Conservation (phyloP, 2,113 vertebrate genomes). For the Brachyhypopomus gauderio region DNA sequence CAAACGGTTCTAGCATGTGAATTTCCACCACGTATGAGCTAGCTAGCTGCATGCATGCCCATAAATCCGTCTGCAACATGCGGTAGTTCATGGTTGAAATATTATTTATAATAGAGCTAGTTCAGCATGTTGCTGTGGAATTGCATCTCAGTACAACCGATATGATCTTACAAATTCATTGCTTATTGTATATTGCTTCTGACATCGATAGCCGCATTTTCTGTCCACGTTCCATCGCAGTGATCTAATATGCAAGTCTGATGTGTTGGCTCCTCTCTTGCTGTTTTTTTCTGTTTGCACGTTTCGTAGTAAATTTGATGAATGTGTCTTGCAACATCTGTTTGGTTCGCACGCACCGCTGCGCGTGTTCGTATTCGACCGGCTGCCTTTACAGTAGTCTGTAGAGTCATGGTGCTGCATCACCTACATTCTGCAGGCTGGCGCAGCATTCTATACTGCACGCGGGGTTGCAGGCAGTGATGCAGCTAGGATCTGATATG, state of each 20-base stretch:
- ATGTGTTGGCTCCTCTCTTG: background rate
- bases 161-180: background rate
- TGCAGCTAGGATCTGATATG: conserved; percentile 35
- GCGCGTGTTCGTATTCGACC: background rate
- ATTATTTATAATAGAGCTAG: conserved; percentile 42
- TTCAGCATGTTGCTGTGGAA: conserved; percentile 48
- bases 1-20: too few relatives aligned
- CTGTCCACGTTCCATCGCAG: too few relatives aligned
- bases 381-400: background rate
- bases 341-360: too few relatives aligned
- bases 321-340: background rate
- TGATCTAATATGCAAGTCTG: background rate
- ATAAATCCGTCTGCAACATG: conserved; percentile 26
- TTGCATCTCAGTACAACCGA: conserved; percentile 9
- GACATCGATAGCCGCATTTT: background rate
- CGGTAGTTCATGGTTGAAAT: background rate
- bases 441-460: conserved; percentile 24
- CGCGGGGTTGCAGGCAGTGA: conserved; percentile 38
- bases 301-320: conserved; percentile 20
- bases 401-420: conserved; percentile 16
- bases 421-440: conserved; percentile 34
- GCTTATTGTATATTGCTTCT: background rate
- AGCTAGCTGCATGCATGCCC: conserved; percentile 4
- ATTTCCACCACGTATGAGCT: too few relatives aligned
- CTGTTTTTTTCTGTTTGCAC: background rate